A percentile compares a stretch with the other conserved stretches of the same genome.
Conservation (phyloP, 2,797 vertebrate genomes). For the Hemitrygon akajei region DNA sequence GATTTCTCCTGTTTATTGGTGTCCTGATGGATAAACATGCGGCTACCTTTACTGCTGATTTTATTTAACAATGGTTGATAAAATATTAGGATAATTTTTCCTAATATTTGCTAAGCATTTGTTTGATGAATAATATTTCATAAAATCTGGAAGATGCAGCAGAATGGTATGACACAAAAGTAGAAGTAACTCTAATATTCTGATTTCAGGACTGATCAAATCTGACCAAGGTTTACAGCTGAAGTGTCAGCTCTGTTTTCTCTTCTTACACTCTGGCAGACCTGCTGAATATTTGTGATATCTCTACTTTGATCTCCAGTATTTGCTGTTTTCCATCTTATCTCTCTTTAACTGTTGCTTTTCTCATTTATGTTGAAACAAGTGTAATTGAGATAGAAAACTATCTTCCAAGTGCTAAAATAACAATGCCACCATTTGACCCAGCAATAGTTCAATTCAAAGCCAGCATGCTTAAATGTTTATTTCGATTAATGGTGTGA, state of each 20-base stretch:
- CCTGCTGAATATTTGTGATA: not conserved
- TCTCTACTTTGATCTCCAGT: slow-evolving; percentile 14
- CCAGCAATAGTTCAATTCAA: slow-evolving; percentile 43
- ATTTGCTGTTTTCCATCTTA: slow-evolving; percentile 1
- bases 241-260: not conserved
- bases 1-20: not conserved
- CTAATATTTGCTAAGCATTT: not conserved
- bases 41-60: too few relatives aligned
- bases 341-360: not conserved
- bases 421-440: slow-evolving; percentile 34
- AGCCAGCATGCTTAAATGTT: slow-evolving; percentile 38
- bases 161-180: not conserved
- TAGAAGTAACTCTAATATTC: not conserved
- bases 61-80: not conserved
- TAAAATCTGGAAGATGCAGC: not conserved
- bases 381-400: slow-evolving; percentile 10
- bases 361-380: not conserved
- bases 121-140: not conserved
- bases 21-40: too few relatives aligned
- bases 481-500: slow-evolving; percentile 45
- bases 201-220: not conserved
- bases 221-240: not conserved
- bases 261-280: not conserved
- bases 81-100: not conserved
- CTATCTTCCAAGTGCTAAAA: slow-evolving; percentile 21